Evolutionary conservation across 2,888 invertebrate genomes (phyloP).

Genomic region (Drosophila kanekoi): DNA sequence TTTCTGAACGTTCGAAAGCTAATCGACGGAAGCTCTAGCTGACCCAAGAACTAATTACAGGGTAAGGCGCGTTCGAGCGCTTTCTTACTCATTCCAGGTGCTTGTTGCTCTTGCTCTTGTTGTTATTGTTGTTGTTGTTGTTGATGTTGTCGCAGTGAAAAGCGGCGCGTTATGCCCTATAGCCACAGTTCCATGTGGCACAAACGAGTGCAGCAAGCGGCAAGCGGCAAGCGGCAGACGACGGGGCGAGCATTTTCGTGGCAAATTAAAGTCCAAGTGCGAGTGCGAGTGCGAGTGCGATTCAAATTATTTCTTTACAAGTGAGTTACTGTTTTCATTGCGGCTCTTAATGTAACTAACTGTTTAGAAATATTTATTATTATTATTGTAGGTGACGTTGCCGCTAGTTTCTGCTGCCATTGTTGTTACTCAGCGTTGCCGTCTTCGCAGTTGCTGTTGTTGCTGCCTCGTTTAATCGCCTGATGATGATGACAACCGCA

Average conservation of each 20-base stretch:
- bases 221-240: constrained; percentile 24
- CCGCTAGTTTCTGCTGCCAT: constrained; percentile 43
- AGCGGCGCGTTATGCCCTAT: constrained; percentile 78
- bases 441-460: constrained; percentile 44
- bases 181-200: constrained; percentile 67
- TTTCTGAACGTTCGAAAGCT: too few relatives aligned
- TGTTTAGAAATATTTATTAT: constrained; percentile 80
- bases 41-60: neutral
- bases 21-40: too few relatives aligned
- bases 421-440: constrained; percentile 39
- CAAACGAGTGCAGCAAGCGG: constrained; percentile 45
- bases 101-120: neutral
- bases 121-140: constrained; percentile 3
- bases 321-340: constrained; percentile 82
- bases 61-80: neutral
- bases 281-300: constrained; percentile 59
- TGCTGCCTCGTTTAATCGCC: constrained; percentile 75
- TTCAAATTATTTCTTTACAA: constrained; percentile 82
- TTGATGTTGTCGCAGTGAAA: constrained; percentile 46
- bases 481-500: constrained; percentile 55
- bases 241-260: constrained; percentile 60
- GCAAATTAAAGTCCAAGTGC: constrained; percentile 83
- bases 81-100: neutral
- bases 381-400: constrained; percentile 62
- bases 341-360: constrained; percentile 82